phyloP scores from a whole-genome alignment of 2,888 invertebrate genomes.

The Eupithecia subumbrata region DNA sequence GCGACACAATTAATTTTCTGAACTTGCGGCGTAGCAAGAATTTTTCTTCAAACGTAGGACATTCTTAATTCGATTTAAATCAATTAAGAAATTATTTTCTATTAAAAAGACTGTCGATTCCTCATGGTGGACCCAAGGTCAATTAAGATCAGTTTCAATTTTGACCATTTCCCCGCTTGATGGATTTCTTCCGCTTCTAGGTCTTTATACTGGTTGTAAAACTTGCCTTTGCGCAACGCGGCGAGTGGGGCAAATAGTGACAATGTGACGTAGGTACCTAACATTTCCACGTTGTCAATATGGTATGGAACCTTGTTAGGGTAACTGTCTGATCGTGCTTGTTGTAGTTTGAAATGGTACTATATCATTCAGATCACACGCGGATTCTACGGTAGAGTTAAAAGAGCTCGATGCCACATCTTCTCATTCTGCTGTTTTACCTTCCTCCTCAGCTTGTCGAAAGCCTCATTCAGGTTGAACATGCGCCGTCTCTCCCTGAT shows the following conservation, averaged over 20 bases:
- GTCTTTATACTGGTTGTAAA: no score
- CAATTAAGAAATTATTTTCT: no score
- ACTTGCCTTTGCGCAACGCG: no score
- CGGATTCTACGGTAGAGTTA: neutral
- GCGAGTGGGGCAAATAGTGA: no score
- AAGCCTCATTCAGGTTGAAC: constrained; percentile 98
- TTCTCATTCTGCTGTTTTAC: constrained; percentile 62
- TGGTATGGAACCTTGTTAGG: neutral
- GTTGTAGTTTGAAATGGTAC: neutral
- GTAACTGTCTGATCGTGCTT: neutral
- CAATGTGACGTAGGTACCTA: no score
- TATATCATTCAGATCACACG: neutral
- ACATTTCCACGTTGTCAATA: neutral
- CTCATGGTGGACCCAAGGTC: no score
- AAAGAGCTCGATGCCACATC: neutral
- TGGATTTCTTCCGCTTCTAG: no score
- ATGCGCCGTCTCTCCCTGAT: constrained; percentile 96
- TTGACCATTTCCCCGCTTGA: no score
- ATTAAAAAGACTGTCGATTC: no score
- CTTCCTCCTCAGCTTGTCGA: constrained; percentile 95
- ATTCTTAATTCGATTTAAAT: no score
- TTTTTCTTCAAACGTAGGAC: neutral
- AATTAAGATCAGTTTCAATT: no score
- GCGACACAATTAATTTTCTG: neutral
- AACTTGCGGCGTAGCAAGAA: neutral